A percentile compares a stretch with the other conserved stretches of the same genome.
Evolutionary conservation across 2,113 vertebrate species (phyloP).

Genomic region (Cervus canadensis): DNA sequence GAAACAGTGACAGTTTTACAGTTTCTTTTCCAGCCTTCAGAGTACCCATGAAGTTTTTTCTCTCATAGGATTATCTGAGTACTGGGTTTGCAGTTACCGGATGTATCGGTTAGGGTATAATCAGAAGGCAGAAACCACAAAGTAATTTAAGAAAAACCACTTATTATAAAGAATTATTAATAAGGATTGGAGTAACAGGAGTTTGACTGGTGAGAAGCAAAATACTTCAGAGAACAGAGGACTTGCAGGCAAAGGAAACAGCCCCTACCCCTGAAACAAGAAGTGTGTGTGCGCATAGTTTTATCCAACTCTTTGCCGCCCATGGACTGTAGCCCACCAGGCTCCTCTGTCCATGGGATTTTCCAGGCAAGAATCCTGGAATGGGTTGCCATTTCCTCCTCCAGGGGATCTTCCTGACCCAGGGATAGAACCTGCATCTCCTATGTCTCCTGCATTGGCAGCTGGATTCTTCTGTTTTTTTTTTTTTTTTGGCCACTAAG

Average conservation of each 20-base stretch:
- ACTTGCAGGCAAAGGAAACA: not conserved
- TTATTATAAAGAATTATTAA: not conserved
- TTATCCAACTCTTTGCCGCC: not conserved
- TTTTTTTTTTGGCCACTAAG: not conserved
- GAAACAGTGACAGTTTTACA: not conserved
- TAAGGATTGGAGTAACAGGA: not conserved
- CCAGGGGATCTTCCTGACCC: not conserved
- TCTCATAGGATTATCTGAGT: not conserved
- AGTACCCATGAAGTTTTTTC: not conserved
- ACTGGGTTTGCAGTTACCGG: not conserved
- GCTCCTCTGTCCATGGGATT: not conserved
- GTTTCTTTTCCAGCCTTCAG: not conserved
- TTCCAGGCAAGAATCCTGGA: not conserved
- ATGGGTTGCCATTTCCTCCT: not conserved
- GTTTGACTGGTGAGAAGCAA: not conserved
- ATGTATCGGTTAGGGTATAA: not conserved
- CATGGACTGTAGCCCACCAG: not conserved
- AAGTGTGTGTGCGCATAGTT: rapidly evolving
- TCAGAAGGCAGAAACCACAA: not conserved
- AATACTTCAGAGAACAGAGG: not conserved
- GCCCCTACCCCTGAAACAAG: not conserved
- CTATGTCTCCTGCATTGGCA: not conserved
- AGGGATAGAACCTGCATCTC: not conserved
- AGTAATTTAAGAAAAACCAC: not conserved
- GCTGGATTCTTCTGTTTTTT: not conserved